These are phyloP conservation scores for Acanthoscelides obtectus DNA, from an alignment of 2,888 invertebrate species.

Conservation along the genomic window DNA sequence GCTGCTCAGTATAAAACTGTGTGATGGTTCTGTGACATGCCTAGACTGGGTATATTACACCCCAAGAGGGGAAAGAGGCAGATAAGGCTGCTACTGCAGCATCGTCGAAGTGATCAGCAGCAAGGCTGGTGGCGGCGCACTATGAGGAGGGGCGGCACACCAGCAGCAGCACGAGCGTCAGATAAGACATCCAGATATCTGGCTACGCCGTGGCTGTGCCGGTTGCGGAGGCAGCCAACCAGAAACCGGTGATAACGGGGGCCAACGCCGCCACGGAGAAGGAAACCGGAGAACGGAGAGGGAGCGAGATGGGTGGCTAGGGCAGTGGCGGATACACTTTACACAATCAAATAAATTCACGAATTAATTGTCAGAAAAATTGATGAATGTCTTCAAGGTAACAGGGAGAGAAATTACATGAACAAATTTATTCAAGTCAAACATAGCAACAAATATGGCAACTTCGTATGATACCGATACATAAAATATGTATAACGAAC, in stretches of 20 bases:
- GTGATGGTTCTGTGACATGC: too few relatives aligned
- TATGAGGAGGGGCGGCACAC: conserved; percentile 24
- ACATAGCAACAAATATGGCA: too few relatives aligned
- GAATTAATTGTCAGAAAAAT: too few relatives aligned
- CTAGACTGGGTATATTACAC: background rate
- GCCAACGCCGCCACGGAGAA: conserved; percentile 6
- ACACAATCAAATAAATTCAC: too few relatives aligned
- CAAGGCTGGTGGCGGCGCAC: conserved; percentile 12
- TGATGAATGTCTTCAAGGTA: too few relatives aligned
- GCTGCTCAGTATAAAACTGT: too few relatives aligned
- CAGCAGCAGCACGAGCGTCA: too few relatives aligned
- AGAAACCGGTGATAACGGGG: conserved; percentile 49
- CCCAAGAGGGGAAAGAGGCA: background rate
- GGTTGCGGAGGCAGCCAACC: conserved; percentile 44
- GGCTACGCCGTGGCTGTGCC: conserved; percentile 32
- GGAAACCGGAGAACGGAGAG: conserved; percentile 35
- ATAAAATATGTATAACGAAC: too few relatives aligned
- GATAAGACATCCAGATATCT: conserved; percentile 47
- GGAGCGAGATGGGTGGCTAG: conserved; percentile 19
- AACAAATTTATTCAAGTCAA: too few relatives aligned
- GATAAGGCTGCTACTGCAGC: conserved; percentile 10
- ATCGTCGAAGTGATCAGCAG: conserved; percentile 17
- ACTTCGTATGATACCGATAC: too few relatives aligned
- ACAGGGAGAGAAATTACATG: too few relatives aligned
- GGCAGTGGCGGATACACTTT: background rate